phyloP scores from a whole-genome alignment of 2,797 vertebrate species.

The Benthosema pterotum region DNA sequence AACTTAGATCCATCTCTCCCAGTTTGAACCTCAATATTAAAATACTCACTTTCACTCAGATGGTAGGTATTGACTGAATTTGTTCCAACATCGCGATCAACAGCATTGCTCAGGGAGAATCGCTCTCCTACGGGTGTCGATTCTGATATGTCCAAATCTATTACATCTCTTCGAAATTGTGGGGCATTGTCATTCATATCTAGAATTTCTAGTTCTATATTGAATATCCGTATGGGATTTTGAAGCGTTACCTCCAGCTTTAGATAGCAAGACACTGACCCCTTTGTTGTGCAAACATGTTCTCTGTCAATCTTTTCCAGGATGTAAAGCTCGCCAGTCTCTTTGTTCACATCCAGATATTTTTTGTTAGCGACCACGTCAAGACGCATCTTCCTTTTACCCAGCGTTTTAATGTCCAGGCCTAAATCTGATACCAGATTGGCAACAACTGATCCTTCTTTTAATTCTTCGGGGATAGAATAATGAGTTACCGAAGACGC shows the following conservation, averaged over 20 bases:
- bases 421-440: constrained; percentile 80
- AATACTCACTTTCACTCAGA: constrained; percentile 85
- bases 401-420: constrained; percentile 71
- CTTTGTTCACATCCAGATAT: constrained; percentile 81
- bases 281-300: constrained; percentile 78
- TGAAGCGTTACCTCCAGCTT: constrained; percentile 89
- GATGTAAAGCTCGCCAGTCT: constrained; percentile 78
- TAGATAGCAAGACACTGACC: constrained; percentile 68
- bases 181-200: constrained; percentile 93
- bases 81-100: constrained; percentile 87
- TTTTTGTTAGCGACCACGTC: constrained; percentile 80
- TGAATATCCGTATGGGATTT: constrained; percentile 84
- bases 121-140: constrained; percentile 83
- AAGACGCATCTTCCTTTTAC: too few relatives aligned
- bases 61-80: constrained; percentile 88
- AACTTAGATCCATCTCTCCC: constrained; percentile 89
- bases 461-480: too few relatives aligned
- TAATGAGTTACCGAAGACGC: too few relatives aligned
- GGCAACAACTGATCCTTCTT: constrained; percentile 80
- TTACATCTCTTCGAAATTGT: constrained; percentile 82
- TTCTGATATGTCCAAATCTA: constrained; percentile 88
- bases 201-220: constrained; percentile 88
- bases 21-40: constrained; percentile 87
- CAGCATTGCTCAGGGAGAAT: constrained; percentile 89
- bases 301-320: constrained; percentile 85